Percentiles rank a stretch among this genome's conserved stretches.
Conservation (phyloP, 2,113 vertebrate genomes). For the Sciurus niger region DNA sequence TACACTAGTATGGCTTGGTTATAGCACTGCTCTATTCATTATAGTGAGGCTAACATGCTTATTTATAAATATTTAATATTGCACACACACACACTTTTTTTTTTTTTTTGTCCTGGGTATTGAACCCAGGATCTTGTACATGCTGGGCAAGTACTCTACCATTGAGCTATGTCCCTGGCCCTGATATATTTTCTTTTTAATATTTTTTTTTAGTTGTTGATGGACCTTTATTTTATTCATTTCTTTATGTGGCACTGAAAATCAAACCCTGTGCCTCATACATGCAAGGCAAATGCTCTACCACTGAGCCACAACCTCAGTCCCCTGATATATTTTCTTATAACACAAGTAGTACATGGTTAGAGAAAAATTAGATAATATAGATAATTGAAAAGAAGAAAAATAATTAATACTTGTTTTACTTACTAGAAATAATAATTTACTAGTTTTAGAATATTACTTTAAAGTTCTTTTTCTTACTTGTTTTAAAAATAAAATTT, state of each 20-base stretch:
- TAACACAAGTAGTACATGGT: not conserved
- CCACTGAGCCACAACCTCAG: not conserved
- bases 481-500: slow-evolving; percentile 50
- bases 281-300: not conserved
- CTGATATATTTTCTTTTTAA: not conserved
- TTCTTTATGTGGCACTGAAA: too few species aligned
- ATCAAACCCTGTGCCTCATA: not conserved
- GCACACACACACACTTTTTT: not conserved
- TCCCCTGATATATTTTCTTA: not conserved
- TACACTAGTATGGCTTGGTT: not conserved
- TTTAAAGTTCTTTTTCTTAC: not conserved
- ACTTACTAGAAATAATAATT: not conserved
- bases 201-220: too few species aligned
- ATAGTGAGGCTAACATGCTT: not conserved
- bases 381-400: not conserved
- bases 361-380: not conserved
- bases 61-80: not conserved
- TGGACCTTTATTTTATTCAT: too few species aligned
- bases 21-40: not conserved
- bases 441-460: not conserved
- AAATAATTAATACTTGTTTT: not conserved
- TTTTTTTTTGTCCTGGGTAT: too few species aligned
- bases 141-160: not conserved
- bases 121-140: not conserved
- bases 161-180: not conserved